phyloP scores from a whole-genome alignment of 2,113 vertebrate genomes.

The Actenoides hombroni region DNA sequence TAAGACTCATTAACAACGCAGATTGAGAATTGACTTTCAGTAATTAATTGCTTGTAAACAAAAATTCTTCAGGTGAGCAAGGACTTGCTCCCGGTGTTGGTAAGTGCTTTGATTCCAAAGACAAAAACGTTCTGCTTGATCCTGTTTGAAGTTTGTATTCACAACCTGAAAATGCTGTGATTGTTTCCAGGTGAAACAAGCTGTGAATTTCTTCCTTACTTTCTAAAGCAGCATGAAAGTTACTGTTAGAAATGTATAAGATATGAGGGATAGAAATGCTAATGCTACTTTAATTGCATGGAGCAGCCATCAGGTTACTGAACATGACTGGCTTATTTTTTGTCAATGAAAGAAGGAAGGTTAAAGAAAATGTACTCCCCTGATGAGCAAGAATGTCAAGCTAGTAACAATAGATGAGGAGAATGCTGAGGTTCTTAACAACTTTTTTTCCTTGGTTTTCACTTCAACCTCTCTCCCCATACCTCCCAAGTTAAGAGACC shows the following conservation, averaged over 20 bases:
- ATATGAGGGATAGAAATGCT: neutral
- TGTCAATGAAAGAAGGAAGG: too few species aligned
- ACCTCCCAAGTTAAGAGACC: too few species aligned
- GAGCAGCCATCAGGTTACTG: neutral
- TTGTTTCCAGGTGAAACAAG: neutral
- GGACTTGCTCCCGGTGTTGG: neutral
- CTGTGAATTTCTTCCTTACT: neutral
- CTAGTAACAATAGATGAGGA: too few species aligned
- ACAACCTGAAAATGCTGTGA: neutral
- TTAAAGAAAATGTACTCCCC: too few species aligned
- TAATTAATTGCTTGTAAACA: conserved; percentile 31
- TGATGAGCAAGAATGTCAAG: too few species aligned
- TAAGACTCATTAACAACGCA: conserved; percentile 30
- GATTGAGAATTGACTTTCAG: conserved; percentile 32
- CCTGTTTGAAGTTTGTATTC: neutral
- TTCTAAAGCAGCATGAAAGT: neutral
- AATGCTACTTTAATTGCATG: neutral
- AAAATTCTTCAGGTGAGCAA: conserved; percentile 28
- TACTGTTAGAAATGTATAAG: neutral
- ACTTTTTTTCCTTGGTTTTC: too few species aligned
- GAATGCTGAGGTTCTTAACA: too few species aligned
- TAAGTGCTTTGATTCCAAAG: neutral
- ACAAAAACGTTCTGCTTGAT: neutral
- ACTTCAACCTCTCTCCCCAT: too few species aligned
- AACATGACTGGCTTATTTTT: neutral